These are phyloP conservation scores for Philypnodon macrostomus DNA, from an alignment of 2,797 vertebrate genomes.

Conservation along the genomic window DNA sequence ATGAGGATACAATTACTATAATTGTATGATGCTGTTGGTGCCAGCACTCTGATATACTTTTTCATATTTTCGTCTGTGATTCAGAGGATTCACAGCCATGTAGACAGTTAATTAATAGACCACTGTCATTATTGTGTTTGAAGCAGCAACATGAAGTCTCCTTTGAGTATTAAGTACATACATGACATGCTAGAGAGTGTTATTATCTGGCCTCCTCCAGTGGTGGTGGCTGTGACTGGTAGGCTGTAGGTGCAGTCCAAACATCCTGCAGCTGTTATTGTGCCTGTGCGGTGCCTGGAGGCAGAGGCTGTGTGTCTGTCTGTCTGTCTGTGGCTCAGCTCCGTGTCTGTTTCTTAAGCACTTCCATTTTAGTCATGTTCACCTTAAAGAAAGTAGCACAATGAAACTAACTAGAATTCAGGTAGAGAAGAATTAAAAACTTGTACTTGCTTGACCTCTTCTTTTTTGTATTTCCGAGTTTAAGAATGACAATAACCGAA, in stretches of 20 bases:
- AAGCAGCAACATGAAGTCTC: constrained; percentile 1
- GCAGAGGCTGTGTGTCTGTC: constrained; percentile 21
- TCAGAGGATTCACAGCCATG: constrained; percentile 11
- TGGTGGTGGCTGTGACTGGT: constrained; percentile 31
- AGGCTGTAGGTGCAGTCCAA: constrained; percentile 42
- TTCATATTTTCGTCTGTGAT: constrained; percentile 27
- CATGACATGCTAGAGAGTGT: neutral
- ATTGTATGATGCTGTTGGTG: constrained; percentile 40
- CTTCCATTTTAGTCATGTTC: constrained; percentile 81
- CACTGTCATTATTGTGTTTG: constrained; percentile 5
- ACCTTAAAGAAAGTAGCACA: constrained; percentile 86
- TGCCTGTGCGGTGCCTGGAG: constrained; percentile 17
- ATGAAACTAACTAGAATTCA: constrained; percentile 85
- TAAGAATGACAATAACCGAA: constrained; percentile 72
- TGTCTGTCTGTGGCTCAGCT: constrained; percentile 69
- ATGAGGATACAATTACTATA: constrained; percentile 42
- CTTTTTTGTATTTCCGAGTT: constrained; percentile 80
- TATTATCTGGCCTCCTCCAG: constrained; percentile 2
- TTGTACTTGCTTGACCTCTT: constrained; percentile 83
- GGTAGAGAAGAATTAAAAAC: constrained; percentile 80
- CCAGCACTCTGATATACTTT: constrained; percentile 16
- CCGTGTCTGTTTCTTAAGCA: constrained; percentile 74
- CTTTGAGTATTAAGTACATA: constrained; percentile 22
- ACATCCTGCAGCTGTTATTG: constrained; percentile 15
- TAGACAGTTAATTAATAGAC: constrained; percentile 5